Evolutionary conservation across 1,140 invertebrate species (phyloP), one percentile per base, ranked within the genome.

Genomic region (Drosophila jambulina): DNA sequence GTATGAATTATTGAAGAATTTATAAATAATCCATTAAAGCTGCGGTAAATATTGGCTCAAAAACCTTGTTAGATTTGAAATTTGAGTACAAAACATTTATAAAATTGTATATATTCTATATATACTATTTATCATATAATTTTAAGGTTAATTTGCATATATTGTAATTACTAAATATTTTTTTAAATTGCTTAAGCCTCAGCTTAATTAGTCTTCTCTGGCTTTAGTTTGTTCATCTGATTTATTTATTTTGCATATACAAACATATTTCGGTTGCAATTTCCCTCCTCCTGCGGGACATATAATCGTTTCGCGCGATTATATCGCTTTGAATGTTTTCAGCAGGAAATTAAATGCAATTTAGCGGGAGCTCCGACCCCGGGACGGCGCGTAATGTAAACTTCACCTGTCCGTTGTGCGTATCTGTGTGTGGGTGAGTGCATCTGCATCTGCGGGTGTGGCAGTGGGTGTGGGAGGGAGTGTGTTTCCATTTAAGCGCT

Each of bases 291-390:
- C 10, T 17, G 29, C 10, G 34, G 21, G 69, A 10, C n/a, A n/a
- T 51, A 15, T 32, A 27, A 67, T 43, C 36, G 32, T 40, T 49
- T 48, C 17, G 15, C 12, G 27, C 27, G 45, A 72, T 72, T 38
- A 27, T 51, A 60, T 72, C 45, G 29, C 32, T 19, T 49, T 42
- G 27, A 23, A 77, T 27, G 83, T 82, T 80, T 78, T 68, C 58
- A 75, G 60, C 80, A 82, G 85, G 80, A 90, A 90, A 90, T 88
- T 88, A 88, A 87, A 79, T 78, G 81, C 84, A 84, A 72, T 88
- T 88, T 88, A 78, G 78, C 63, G 45, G 49, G 40, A 65, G 75
- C 64, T 68, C 43, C 59, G 69, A 70, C 53, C 60, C 29, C 21
- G 43, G 19, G 32, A 45, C 51, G 56, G 63, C 45, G 53, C 74